Percentiles rank a stretch among this genome's conserved stretches.
These are phyloP conservation scores for Notothenia rossii DNA, from an alignment of 2,113 vertebrate genomes.

Conservation along the genomic window DNA sequence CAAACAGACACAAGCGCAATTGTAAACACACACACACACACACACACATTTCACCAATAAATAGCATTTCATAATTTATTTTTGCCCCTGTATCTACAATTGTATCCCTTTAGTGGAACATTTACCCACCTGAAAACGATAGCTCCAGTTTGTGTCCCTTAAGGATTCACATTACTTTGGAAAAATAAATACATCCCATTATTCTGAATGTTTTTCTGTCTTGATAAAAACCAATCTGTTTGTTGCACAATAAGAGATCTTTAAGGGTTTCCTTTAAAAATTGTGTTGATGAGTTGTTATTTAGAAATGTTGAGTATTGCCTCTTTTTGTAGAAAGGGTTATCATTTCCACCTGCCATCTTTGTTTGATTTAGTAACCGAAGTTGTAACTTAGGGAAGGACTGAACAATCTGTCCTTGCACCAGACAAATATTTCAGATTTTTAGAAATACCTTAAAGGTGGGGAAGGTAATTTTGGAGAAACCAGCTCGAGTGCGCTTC, in stretches of 20 bases:
- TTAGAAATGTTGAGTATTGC: neutral
- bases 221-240: neutral
- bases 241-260: neutral
- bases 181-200: neutral
- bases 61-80: conserved; percentile 43
- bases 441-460: neutral
- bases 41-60: conserved; percentile 48
- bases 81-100: conserved; percentile 36
- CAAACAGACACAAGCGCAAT: conserved; percentile 27
- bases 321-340: neutral
- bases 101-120: neutral
- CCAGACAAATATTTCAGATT: neutral
- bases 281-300: neutral
- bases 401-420: neutral
- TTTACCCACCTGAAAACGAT: neutral
- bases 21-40: conserved; percentile 42
- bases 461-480: too few relatives aligned
- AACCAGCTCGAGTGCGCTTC: too few relatives aligned
- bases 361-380: neutral
- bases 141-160: neutral
- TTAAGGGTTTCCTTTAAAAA: neutral
- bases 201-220: neutral
- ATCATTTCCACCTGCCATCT: neutral
- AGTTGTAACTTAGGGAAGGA: neutral
- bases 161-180: too few relatives aligned